phyloP scores from a whole-genome alignment of 2,797 vertebrate genomes.

The Typhlichthys eigenmanni region DNA sequence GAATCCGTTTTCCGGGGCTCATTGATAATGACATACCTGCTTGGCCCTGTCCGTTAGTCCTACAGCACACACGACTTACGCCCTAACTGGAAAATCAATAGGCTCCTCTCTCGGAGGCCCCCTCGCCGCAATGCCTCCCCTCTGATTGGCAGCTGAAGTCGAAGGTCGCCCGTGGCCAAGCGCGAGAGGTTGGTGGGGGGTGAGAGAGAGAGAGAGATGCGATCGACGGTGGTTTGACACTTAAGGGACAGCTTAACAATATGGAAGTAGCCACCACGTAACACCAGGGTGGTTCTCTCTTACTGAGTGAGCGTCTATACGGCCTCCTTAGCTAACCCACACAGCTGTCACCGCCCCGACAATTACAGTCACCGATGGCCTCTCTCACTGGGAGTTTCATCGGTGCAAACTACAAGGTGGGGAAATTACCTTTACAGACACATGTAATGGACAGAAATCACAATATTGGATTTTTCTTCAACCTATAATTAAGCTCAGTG shows the following conservation, averaged over 20 bases:
- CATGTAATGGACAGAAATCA: not conserved
- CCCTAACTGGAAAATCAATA: slow-evolving; percentile 99
- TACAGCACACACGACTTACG: slow-evolving; percentile 96
- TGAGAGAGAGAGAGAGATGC: slow-evolving; percentile 24
- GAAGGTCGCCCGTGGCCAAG: slow-evolving; percentile 78
- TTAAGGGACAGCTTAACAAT: slow-evolving; percentile 90
- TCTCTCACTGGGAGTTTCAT: slow-evolving; percentile 41
- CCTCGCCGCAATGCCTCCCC: slow-evolving; percentile 87
- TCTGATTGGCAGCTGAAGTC: slow-evolving; percentile 84
- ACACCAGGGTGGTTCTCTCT: slow-evolving; percentile 56
- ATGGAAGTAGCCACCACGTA: slow-evolving; percentile 79
- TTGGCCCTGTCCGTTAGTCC: slow-evolving; percentile 92
- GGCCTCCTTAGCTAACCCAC: slow-evolving; percentile 46
- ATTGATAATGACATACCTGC: slow-evolving; percentile 99
- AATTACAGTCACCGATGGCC: slow-evolving; percentile 64
- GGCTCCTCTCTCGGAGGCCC: slow-evolving; percentile 85
- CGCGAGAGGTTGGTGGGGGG: slow-evolving; percentile 71
- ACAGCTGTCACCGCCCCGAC: slow-evolving; percentile 62
- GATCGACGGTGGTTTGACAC: slow-evolving; percentile 80
- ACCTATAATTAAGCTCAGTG: no score
- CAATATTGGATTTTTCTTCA: no score
- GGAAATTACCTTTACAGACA: not conserved
- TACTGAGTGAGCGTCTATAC: slow-evolving; percentile 61
- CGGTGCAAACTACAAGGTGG: slow-evolving; percentile 38
- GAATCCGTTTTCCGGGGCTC: slow-evolving; percentile 87